Conservation (phyloP, 2,113 vertebrate genomes). For the Verasper variegatus region DNA sequence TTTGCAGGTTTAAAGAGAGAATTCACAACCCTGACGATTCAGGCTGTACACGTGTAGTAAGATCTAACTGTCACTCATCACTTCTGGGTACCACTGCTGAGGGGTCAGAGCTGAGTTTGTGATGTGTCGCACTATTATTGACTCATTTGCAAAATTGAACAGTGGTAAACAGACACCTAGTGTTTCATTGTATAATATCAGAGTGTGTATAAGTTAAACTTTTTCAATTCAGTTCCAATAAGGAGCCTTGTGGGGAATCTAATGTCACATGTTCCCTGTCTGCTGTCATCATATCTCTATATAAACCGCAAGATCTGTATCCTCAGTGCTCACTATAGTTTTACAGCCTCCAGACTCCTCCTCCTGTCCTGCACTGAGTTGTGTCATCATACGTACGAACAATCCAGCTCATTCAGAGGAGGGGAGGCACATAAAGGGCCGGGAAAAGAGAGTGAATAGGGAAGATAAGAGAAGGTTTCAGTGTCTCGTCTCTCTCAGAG, state of each 20-base stretch:
- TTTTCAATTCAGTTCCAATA: background rate
- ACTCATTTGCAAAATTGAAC: too few species aligned
- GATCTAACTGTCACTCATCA: background rate
- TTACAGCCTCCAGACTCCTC: background rate
- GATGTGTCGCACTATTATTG: too few species aligned
- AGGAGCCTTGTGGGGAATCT: background rate
- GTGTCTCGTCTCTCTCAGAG: slow-evolving; percentile 8
- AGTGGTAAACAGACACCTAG: too few species aligned
- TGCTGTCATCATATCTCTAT: background rate
- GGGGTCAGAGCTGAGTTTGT: too few species aligned
- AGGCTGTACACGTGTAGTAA: background rate
- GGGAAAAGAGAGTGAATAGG: background rate
- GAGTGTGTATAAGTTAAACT: too few species aligned
- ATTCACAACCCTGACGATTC: background rate
- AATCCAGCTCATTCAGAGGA: background rate
- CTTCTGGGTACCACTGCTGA: too few species aligned
- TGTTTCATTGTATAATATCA: too few species aligned
- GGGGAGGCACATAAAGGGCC: background rate
- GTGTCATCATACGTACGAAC: too few species aligned
- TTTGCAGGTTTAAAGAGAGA: background rate
- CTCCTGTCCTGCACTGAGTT: background rate
- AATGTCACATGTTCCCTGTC: background rate
- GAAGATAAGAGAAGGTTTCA: slow-evolving; percentile 3
- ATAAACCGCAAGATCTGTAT: background rate
- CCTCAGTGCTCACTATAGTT: background rate